Percentiles rank a stretch among this genome's conserved stretches.
phyloP scores from a whole-genome alignment of 92 coral and sea anemone species.

The Phenganax marumi region DNA sequence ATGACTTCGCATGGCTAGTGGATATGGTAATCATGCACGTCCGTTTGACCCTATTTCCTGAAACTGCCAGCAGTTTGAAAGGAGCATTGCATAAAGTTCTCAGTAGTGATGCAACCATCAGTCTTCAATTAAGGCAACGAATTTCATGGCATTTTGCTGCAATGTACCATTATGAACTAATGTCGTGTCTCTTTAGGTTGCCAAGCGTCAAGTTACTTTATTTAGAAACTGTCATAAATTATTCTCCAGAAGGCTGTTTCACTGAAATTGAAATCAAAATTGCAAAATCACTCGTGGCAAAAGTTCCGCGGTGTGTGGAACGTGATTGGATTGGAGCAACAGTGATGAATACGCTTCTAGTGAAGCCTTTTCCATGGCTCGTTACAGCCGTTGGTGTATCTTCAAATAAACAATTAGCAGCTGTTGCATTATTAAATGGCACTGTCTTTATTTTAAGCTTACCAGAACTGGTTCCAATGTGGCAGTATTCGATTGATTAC shows the following conservation, averaged over 20 bases:
- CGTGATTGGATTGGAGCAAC: neutral
- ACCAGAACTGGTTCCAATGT: neutral
- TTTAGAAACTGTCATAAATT: neutral
- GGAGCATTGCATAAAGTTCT: neutral
- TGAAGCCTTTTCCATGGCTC: neutral
- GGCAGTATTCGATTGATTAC: neutral
- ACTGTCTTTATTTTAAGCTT: neutral
- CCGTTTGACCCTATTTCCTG: neutral
- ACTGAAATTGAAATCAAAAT: neutral
- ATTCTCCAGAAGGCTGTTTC: constrained; percentile 9
- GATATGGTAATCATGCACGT: neutral
- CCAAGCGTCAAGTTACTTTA: neutral
- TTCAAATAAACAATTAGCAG: too few relatives aligned
- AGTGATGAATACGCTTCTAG: neutral
- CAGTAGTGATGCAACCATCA: neutral
- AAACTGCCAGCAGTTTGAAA: neutral
- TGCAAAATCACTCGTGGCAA: neutral
- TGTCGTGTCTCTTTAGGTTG: neutral
- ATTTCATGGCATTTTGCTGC: constrained; percentile 5
- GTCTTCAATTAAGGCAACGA: neutral
- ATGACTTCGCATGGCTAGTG: neutral
- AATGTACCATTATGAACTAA: neutral
- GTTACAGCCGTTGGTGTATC: neutral
- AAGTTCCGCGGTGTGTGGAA: neutral
- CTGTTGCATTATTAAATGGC: neutral